Evolutionary conservation across 1,140 invertebrate species (phyloP), one percentile per base, ranked within the genome.

Genomic region (Drosophila malerkotliana): DNA sequence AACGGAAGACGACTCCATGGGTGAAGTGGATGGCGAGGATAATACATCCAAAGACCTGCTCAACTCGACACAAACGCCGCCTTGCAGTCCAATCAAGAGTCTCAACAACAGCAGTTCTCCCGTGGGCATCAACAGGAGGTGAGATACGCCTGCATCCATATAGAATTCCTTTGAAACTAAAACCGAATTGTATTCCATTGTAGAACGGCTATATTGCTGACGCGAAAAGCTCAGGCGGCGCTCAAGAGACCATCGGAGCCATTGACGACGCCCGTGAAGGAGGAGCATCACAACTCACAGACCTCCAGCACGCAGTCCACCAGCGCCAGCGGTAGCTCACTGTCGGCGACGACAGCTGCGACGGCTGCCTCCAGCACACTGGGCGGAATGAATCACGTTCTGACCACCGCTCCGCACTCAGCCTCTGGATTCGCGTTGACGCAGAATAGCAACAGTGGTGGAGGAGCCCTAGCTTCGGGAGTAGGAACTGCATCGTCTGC

Each of bases 181-280:
- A 12, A 37, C 1, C 0, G 0, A 6, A 12, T 3, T 32, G 4
- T 0, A n/a, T 12, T 24, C 4, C 32, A 9, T 6, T 14, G 1
- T n/a, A 92, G 96, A 82, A 97, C 96, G 15, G 95, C 96, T n/a
- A 96, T 97, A 37, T 90, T 97, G 4, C 96, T 97, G 73, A 96
- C 96, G 2, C 94, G 96, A 41, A 97, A 97, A 91, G 94, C 94
- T 0, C 94, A 87, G 92, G 93, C 92, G 59, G 93, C 92, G 15
- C 83, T 93, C 7, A 93, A 92, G 55, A 90, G 92, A 63, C 92
- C 93, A 1, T 81, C 90, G 6, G 92, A 92, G 49, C 72, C 79
- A 1, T 14, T 83, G 32, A 82, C 91, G n/a, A 82, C 77, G 52
- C 81, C 90, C 8, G 90, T 63, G 87, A 93, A 87, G 92, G 93